A percentile compares a stretch with the other conserved stretches of the same genome.
These are phyloP conservation scores for Aotus griseimembra DNA, from an alignment of 2,797 vertebrate genomes.

Conservation along the genomic window DNA sequence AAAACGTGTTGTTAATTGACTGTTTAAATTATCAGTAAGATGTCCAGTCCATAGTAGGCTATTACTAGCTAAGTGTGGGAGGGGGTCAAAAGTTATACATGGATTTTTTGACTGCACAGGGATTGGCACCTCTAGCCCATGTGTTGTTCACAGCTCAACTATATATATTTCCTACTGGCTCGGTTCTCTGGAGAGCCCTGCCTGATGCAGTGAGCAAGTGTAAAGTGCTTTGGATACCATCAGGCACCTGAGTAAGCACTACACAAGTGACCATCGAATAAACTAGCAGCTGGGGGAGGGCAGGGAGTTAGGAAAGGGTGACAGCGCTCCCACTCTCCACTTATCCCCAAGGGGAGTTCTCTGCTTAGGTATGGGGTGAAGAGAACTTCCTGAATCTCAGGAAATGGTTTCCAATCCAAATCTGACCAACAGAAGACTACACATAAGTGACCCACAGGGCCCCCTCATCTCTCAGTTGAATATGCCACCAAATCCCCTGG, in stretches of 20 bases:
- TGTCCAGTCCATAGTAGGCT: neutral
- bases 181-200: neutral
- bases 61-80: neutral
- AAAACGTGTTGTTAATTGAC: neutral
- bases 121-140: neutral
- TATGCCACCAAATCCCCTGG: neutral
- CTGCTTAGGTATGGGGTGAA: neutral
- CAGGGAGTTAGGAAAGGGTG: neutral
- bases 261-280: neutral
- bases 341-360: neutral
- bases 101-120: neutral
- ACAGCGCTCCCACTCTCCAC: neutral
- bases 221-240: neutral
- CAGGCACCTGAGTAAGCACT: neutral
- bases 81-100: neutral
- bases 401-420: neutral
- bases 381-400: neutral
- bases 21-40: neutral
- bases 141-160: neutral
- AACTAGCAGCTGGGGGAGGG: neutral
- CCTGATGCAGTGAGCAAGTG: neutral
- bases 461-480: neutral
- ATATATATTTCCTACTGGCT: neutral
- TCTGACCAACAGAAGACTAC: neutral
- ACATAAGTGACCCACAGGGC: neutral